Evolutionary conservation across 2,888 invertebrate genomes (phyloP).

Genomic region (Nebria salina): DNA sequence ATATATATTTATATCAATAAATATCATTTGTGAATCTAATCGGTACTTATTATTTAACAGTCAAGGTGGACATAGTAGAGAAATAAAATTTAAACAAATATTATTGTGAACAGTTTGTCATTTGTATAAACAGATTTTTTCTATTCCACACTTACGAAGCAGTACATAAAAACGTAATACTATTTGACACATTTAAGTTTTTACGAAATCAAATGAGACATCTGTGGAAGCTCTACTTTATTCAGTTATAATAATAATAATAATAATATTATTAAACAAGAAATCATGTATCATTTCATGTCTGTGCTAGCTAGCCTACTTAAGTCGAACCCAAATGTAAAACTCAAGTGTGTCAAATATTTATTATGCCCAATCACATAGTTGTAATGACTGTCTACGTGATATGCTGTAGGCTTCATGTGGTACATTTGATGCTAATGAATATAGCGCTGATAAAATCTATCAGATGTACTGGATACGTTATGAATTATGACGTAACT

Average conservation of each 20-base stretch:
- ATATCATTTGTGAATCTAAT: background rate
- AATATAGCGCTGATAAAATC: conserved; percentile 36
- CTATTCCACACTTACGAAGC: conserved; percentile 31
- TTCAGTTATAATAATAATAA: too few species aligned
- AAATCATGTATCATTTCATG: too few species aligned
- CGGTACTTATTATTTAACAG: background rate
- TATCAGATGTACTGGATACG: conserved; percentile 28
- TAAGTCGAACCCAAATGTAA: too few species aligned
- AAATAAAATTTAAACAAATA: background rate
- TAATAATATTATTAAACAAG: background rate
- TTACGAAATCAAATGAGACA: conserved; percentile 17
- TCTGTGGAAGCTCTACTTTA: conserved; percentile 29
- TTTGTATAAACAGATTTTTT: conserved; percentile 6
- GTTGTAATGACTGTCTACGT: conserved; percentile 40
- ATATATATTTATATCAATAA: background rate
- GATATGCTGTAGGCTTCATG: conserved; percentile 12
- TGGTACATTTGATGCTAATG: conserved; percentile 22
- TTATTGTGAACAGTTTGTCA: conserved; percentile 17
- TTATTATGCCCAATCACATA: conserved; percentile 22
- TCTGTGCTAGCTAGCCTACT: too few species aligned
- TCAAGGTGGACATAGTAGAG: background rate
- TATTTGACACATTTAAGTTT: conserved; percentile 30
- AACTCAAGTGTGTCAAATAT: conserved; percentile 29
- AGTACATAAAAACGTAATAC: conserved; percentile 17
- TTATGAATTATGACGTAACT: conserved; percentile 41